Evolutionary conservation across 2,113 vertebrate species (phyloP), one percentile per base, ranked within the genome.

Genomic region (Eudyptes chrysolophus): DNA sequence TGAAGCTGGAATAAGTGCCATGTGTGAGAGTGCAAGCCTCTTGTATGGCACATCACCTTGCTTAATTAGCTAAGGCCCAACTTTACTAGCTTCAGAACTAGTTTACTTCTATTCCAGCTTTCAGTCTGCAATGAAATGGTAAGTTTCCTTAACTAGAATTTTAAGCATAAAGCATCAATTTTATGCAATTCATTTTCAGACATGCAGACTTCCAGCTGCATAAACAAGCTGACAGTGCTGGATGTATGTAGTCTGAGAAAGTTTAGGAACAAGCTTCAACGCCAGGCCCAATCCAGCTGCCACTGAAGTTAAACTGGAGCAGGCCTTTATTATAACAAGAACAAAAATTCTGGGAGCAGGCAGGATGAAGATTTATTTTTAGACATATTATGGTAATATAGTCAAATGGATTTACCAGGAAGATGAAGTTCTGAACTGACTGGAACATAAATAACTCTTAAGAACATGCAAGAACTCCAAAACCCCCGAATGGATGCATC

Each of bases 131-230:
- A 14, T 1, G 5, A 60, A 95, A 42, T 1, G 0, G 9, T 14
- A 57, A 44, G n/a, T 49, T 61, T 75, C 69, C 61, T 48, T 66
- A 76, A 80, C 57, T 62, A 65, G 52, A 88, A 55, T 61, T 83
- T 83, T 61, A 91, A 74, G 71, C 85, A 96, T 66, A 90, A 94
- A 95, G 62, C 62, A 95, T 66, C 40, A 24, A 62, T 94, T 94
- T 95, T 85, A 77, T 34, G 48, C 78, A 94, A 88, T 66, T 93
- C 42, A 16, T 83, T 95, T 94, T 60, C 55, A 92, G 75, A 55
- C 86, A 75, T 5, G n/a, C 84, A 87, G 92, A 84, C 42, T 75
- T 96, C 66, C 94, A 96, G 97, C 94, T 97, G 93, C 87, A 94
- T 71, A 96, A 95, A 95, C 90, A 96, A 96, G 75, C 90, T 92